These are phyloP conservation scores for Bergia puertoricense DNA, from an alignment of 92 coral and sea anemone genomes.

Conservation along the genomic window DNA sequence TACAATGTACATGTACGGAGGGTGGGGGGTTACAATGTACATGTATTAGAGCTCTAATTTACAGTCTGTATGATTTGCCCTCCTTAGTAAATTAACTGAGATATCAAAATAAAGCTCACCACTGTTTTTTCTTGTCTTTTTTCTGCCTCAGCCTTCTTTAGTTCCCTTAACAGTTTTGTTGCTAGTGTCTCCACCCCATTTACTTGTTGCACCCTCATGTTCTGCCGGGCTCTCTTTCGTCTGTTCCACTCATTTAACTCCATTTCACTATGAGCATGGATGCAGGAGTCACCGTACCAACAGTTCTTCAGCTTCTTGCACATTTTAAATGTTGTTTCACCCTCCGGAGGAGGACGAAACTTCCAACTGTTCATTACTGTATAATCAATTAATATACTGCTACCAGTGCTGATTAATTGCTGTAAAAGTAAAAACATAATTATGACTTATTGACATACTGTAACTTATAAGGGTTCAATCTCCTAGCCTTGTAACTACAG, in stretches of 20 bases:
- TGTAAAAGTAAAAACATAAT: too few species aligned
- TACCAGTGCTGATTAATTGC: too few species aligned
- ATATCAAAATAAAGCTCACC: background rate
- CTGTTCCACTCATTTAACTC: slow-evolving; percentile 53
- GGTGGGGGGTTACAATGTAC: too few species aligned
- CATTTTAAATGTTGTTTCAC: slow-evolving; percentile 43
- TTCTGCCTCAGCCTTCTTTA: background rate
- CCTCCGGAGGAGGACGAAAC: slow-evolving; percentile 59
- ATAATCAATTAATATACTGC: background rate
- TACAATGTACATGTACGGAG: too few species aligned
- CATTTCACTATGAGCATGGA: slow-evolving; percentile 46
- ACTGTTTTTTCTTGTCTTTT: background rate
- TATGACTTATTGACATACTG: too few species aligned
- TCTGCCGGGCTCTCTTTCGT: slow-evolving; percentile 13
- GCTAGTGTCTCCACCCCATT: slow-evolving; percentile 12
- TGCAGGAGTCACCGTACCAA: slow-evolving; percentile 47
- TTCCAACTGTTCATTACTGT: slow-evolving; percentile 42
- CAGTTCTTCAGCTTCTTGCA: slow-evolving; percentile 43
- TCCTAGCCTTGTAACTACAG: too few species aligned
- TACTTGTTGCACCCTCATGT: background rate
- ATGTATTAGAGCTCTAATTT: too few species aligned
- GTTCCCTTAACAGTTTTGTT: background rate
- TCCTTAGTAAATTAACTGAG: background rate
- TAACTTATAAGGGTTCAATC: too few species aligned
- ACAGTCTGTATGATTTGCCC: too few species aligned